These are phyloP conservation scores for Drosophila azteca DNA, from an alignment of 1,140 invertebrate genomes.

Conservation along the genomic window DNA sequence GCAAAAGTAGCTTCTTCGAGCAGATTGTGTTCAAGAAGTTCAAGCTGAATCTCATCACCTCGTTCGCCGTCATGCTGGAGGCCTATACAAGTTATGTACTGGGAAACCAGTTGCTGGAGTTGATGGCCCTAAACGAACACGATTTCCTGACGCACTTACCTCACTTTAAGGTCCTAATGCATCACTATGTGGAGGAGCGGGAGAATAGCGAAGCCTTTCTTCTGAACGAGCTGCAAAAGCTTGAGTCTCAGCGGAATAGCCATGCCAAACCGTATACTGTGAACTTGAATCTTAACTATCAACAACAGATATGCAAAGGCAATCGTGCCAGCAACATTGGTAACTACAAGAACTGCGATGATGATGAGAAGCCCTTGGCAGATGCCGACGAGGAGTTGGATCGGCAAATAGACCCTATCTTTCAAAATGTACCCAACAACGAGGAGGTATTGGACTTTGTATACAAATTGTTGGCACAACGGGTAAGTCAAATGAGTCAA, in stretches of 20 bases:
- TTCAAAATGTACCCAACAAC: conserved; percentile 78
- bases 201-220: conserved; percentile 70
- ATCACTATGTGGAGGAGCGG: conserved; percentile 67
- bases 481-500: conserved; percentile 35
- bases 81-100: conserved; percentile 75
- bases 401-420: conserved; percentile 71
- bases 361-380: conserved; percentile 52
- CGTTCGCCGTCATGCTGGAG: conserved; percentile 73
- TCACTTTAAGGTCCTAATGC: conserved; percentile 63
- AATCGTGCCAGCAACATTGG: conserved; percentile 79
- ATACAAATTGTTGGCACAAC: conserved; percentile 61
- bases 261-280: conserved; percentile 54
- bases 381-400: conserved; percentile 62
- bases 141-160: conserved; percentile 58
- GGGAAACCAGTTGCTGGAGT: conserved; percentile 71
- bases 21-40: conserved; percentile 65
- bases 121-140: conserved; percentile 72
- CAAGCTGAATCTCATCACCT: conserved; percentile 48
- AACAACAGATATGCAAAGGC: conserved; percentile 74
- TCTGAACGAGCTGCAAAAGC: conserved; percentile 60
- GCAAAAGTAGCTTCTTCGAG: conserved; percentile 69
- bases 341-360: conserved; percentile 74
- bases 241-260: conserved; percentile 63
- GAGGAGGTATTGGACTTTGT: conserved; percentile 68
- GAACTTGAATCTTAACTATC: conserved; percentile 65